A percentile compares a stretch with the other conserved stretches of the same genome.
These are phyloP conservation scores for Morinoia aosen DNA, from an alignment of 2,888 invertebrate genomes.

Conservation along the genomic window DNA sequence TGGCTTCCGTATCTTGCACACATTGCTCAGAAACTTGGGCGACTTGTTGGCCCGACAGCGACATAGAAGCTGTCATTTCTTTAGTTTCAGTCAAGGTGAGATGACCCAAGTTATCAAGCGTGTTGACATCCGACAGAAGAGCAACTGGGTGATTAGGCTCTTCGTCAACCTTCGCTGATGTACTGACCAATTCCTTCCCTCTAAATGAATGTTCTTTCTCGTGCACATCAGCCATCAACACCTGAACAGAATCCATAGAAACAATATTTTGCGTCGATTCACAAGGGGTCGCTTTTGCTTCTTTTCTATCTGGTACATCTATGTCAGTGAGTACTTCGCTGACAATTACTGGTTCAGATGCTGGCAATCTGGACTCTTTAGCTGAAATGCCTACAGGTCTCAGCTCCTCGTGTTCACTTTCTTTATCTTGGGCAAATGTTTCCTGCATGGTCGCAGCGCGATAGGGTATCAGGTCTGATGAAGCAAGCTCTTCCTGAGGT, in stretches of 20 bases:
- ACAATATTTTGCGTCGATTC: constrained; percentile 56
- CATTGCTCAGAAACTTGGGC: constrained; percentile 70
- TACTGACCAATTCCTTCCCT: constrained; percentile 66
- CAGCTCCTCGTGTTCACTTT: constrained; percentile 73
- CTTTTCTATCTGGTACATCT: constrained; percentile 53
- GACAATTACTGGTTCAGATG: constrained; percentile 70
- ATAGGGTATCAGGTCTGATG: constrained; percentile 69
- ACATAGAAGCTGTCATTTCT: constrained; percentile 72
- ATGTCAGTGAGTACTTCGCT: constrained; percentile 70
- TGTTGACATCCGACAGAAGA: constrained; percentile 57
- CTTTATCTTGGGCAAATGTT: constrained; percentile 76
- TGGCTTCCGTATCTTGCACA: constrained; percentile 36
- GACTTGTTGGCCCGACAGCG: constrained; percentile 71
- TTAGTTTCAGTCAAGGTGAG: constrained; percentile 70
- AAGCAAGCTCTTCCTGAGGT: constrained; percentile 69
- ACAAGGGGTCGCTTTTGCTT: constrained; percentile 56
- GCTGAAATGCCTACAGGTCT: constrained; percentile 71
- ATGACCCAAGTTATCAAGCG: constrained; percentile 56
- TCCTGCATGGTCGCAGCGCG: constrained; percentile 77
- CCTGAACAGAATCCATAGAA: constrained; percentile 74
- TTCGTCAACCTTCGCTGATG: constrained; percentile 50
- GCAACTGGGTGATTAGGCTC: constrained; percentile 60
- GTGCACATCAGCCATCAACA: constrained; percentile 76
- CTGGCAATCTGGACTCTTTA: constrained; percentile 72
- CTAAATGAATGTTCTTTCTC: constrained; percentile 79